A percentile compares a stretch with the other conserved stretches of the same genome.
These are phyloP conservation scores for Xyliphius kryptos DNA, from an alignment of 2,113 vertebrate genomes.

Conservation along the genomic window DNA sequence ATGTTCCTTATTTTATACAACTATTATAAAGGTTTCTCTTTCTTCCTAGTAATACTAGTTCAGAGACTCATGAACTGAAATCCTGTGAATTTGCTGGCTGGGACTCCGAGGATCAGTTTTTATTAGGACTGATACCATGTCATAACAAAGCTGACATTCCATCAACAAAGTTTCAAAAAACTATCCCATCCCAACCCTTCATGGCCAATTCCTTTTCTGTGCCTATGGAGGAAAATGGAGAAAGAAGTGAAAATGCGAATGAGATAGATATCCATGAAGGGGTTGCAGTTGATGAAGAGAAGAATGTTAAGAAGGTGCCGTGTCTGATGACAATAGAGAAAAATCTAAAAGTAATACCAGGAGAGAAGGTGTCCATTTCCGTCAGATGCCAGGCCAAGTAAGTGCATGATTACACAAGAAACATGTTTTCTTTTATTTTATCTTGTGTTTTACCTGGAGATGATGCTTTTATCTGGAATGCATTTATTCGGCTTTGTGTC, in stretches of 20 bases:
- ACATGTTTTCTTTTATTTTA: too few species aligned
- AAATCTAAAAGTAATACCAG: constrained; percentile 63
- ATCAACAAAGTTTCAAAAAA: constrained; percentile 12
- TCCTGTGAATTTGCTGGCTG: constrained; percentile 80
- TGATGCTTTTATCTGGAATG: too few species aligned
- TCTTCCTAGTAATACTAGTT: constrained; percentile 74
- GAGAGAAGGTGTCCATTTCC: constrained; percentile 58
- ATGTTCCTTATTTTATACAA: too few species aligned
- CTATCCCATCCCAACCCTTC: neutral
- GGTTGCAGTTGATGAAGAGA: neutral
- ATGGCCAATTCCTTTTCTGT: neutral
- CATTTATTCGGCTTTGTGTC: too few species aligned
- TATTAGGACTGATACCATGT: constrained; percentile 22
- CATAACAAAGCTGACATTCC: neutral
- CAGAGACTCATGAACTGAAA: constrained; percentile 65
- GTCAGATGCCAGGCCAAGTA: constrained; percentile 72
- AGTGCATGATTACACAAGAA: constrained; percentile 46
- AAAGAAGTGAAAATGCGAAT: constrained; percentile 1
- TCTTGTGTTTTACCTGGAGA: too few species aligned
- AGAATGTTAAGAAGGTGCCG: neutral
- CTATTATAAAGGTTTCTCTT: neutral
- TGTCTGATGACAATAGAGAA: constrained; percentile 30
- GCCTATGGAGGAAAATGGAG: constrained; percentile 16
- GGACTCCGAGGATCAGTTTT: constrained; percentile 80
- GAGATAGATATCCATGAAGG: constrained; percentile 5